phyloP scores from a whole-genome alignment of 2,888 invertebrate species.

The Cordilura impudica region DNA sequence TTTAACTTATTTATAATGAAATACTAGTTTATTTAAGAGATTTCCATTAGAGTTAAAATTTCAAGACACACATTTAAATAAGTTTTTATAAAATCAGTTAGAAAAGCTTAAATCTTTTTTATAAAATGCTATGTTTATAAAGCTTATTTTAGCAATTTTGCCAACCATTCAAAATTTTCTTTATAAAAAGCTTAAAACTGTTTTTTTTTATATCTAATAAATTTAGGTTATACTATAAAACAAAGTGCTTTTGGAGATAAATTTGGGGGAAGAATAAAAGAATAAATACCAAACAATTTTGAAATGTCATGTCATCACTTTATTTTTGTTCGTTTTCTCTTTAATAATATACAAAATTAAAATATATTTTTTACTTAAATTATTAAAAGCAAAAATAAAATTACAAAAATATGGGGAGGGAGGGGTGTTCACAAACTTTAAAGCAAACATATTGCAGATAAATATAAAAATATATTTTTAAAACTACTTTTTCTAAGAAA shows the following conservation, averaged over 20 bases:
- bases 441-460: constrained; percentile 42
- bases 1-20: too few species aligned
- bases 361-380: constrained; percentile 9
- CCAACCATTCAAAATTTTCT: background rate
- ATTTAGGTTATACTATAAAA: background rate
- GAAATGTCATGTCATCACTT: constrained; percentile 45
- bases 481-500: too few species aligned
- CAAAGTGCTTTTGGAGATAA: constrained; percentile 19
- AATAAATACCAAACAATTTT: constrained; percentile 9
- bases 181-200: background rate
- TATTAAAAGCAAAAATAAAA: constrained; percentile 32
- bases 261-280: background rate
- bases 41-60: too few species aligned
- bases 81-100: too few species aligned
- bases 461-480: too few species aligned
- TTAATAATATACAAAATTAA: constrained; percentile 45
- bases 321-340: constrained; percentile 3
- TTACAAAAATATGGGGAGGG: constrained; percentile 1
- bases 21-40: too few species aligned
- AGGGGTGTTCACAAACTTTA: constrained; percentile 27
- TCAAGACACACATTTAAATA: too few species aligned
- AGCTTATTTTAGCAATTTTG: background rate
- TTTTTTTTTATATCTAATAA: background rate
- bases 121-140: background rate
- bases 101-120: constrained; percentile 7